phyloP scores from a whole-genome alignment of 2,113 vertebrate species.

The Paramormyrops kingsleyae region DNA sequence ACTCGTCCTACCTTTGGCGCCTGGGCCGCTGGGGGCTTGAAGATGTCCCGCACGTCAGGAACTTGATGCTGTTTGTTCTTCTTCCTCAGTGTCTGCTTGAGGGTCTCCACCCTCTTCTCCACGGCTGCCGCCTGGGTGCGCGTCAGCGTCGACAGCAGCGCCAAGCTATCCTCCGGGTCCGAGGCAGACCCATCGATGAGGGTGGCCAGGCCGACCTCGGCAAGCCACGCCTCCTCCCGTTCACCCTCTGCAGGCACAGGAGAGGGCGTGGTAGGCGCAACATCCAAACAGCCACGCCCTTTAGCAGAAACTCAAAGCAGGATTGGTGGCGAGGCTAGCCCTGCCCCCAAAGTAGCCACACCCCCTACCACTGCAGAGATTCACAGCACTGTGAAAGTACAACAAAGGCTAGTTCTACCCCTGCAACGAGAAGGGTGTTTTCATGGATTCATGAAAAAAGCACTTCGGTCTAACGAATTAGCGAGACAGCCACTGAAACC shows the following conservation, averaged over 20 bases:
- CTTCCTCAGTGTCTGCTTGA: conserved; percentile 82
- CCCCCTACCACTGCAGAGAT: neutral
- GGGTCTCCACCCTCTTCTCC: conserved; percentile 72
- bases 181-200: conserved; percentile 70
- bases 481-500: neutral
- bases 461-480: neutral
- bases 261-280: neutral
- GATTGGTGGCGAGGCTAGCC: neutral
- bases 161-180: conserved; percentile 73
- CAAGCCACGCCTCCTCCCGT: conserved; percentile 91
- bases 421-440: neutral
- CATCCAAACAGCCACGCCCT: neutral
- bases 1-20: conserved; percentile 36
- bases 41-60: conserved; percentile 93
- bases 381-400: neutral
- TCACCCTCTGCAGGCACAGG: conserved; percentile 73
- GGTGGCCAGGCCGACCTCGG: conserved; percentile 81
- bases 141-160: conserved; percentile 81
- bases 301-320: neutral
- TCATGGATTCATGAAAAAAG: neutral
- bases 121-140: conserved; percentile 84
- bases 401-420: neutral
- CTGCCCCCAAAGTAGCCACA: neutral
- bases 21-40: conserved; percentile 49
- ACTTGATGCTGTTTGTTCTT: conserved; percentile 82